Base-by-base conservation (phyloP, 1,140 invertebrate genomes). In the Drosophila chauvacae region DNA sequence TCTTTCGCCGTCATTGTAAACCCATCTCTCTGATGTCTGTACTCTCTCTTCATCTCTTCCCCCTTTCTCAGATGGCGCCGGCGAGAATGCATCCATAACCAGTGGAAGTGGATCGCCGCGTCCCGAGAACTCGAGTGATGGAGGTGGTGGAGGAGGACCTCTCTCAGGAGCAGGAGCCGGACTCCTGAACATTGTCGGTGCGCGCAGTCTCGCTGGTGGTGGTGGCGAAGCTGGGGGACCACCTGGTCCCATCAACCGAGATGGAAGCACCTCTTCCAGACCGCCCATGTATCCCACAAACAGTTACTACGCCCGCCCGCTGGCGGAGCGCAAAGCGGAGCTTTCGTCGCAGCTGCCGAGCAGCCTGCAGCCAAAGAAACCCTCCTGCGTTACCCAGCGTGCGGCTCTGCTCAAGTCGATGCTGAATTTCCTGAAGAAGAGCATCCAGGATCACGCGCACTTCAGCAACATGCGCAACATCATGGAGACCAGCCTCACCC, bases 351-450 rank as follows among this genome's bases (percentile, higher is more conserved):
- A 91, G 51, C 62, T 87, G 73, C 78, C 87, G 30, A 90, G 72
- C 69, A 90, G 77, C 35, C 23, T 82, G 51, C 87, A 87, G 56
- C 87, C 81, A 26, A 91, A 91, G 79, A 91, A 91, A 35, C 75
- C 91, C 5, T 87, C 90, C 20, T 98, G 97, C 92, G 94, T 97
- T 55, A 96, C 97, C 1, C 97, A 98, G 92, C 93, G 97, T 73
- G 97, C 96, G 2, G 97, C 97, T 7, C 93, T 98, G 4, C 92
- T 98, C 0, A 98, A 98, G 91, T 98, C 97, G 0, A 97, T 98
- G 96, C 92, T 98, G 7, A 98, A 98, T 88, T 98, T 98, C 83
- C 85, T 98, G 39, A 98, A 98, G 91, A 98, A 98, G 93, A 97
- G 96, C 11, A 96, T 97, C 76, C 95, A 96, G 92, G 96, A 96